These are phyloP conservation scores for Rhinoraja longicauda DNA, from an alignment of 2,797 vertebrate species.

Conservation along the genomic window DNA sequence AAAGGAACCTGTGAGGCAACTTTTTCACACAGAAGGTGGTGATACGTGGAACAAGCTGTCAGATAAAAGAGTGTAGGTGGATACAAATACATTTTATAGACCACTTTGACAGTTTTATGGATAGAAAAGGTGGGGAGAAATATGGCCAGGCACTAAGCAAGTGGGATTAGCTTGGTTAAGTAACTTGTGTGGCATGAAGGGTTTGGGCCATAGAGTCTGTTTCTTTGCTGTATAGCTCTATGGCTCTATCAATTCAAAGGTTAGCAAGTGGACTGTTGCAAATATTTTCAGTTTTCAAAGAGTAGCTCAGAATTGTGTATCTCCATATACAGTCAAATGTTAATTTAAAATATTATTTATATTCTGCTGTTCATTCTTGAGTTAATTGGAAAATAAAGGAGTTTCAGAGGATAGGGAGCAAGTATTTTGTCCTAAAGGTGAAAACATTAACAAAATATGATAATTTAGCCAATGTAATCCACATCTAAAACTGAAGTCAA, in stretches of 20 bases:
- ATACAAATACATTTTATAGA: too few species aligned
- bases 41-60: too few species aligned
- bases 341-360: background rate
- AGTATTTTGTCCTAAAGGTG: background rate
- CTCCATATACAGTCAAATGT: background rate
- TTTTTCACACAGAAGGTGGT: too few species aligned
- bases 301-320: background rate
- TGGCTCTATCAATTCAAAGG: background rate
- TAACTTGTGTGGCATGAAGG: too few species aligned
- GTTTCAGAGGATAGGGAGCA: background rate
- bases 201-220: too few species aligned
- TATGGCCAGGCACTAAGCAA: too few species aligned
- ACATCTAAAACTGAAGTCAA: background rate
- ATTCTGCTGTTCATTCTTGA: background rate
- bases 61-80: too few species aligned
- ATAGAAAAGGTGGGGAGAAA: too few species aligned
- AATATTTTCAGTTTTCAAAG: background rate
- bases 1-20: too few species aligned
- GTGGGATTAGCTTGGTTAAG: too few species aligned
- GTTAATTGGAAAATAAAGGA: background rate
- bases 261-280: background rate
- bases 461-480: background rate
- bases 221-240: too few species aligned
- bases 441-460: background rate
- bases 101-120: too few species aligned